Evolutionary conservation across 2,797 vertebrate genomes (phyloP), one percentile per base, ranked within the genome.

Genomic region (Sebastes alutus): DNA sequence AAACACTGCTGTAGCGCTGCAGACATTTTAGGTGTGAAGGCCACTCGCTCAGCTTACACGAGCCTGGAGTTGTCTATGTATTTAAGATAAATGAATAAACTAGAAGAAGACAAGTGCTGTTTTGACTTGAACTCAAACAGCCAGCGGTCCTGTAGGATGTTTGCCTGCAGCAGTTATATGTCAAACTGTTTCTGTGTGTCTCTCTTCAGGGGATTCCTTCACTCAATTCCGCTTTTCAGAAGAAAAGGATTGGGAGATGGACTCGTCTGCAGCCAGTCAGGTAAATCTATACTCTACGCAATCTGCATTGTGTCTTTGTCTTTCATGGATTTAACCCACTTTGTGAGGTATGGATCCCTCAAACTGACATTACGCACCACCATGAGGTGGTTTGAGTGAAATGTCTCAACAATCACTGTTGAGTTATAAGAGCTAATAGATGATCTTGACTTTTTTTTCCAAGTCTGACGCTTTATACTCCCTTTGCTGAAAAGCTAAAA

Each of bases 161-260:
- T 6, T 38, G 56, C 9, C 12, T 59, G 12, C 30, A 75, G 49
- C 30, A 14, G 20, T 25, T 18, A 23, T 13, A 32, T 59, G 33
- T 58, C 58, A 69, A 55, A 71, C 56, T 54, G 3, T 75, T 32
- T 83, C 33, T 78, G 10, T 89, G 23, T 82, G 8, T 91, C 10
- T 69, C 69, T 71, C 85, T 22, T 38, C 84, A 99, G 98, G 98
- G n/a, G 97, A 99, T 93, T 98, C 96, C 6, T 98, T 98, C 87
- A 92, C 97, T 54, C 98, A 99, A 78, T 99, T 99, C 88, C 95
- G 96, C 42, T 97, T 99, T 93, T 94, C 96, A 49, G 98, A 99
- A 0, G 98, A 99, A 88, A 99, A 97, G 49, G 97, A 98, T 58
- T 99, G 98, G 98, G 96, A 96, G 80, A 85, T 90, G 92, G 97